Conservation (phyloP, 2,888 invertebrate genomes). For the Cheilosia vernalis region DNA sequence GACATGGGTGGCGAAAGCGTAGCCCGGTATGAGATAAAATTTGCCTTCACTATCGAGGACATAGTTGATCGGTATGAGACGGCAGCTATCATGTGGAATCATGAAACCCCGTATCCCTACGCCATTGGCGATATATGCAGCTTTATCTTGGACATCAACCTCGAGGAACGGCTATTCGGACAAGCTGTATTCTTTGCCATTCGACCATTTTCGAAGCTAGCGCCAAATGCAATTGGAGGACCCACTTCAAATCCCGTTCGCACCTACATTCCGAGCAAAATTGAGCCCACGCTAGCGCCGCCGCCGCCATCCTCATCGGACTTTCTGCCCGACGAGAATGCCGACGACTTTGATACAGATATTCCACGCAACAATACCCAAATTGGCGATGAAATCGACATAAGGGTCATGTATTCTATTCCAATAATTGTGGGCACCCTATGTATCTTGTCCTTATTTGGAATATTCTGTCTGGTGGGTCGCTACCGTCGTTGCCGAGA, state of each 20-base stretch:
- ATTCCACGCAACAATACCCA: constrained; percentile 17
- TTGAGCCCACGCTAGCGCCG: constrained; percentile 12
- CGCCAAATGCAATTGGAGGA: constrained; percentile 80
- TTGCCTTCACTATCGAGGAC: constrained; percentile 82
- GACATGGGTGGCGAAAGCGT: constrained; percentile 85
- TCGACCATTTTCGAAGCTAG: constrained; percentile 83
- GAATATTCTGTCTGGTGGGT: constrained; percentile 66
- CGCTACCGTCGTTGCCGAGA: constrained; percentile 76
- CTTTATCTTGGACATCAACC: constrained; percentile 80
- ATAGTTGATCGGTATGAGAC: constrained; percentile 84
- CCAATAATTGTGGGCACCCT: constrained; percentile 72
- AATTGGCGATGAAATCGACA: constrained; percentile 23
- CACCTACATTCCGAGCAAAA: constrained; percentile 82
- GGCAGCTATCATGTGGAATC: constrained; percentile 83
- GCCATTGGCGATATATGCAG: constrained; percentile 85
- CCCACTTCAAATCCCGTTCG: constrained; percentile 85
- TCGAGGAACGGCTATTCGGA: constrained; percentile 83
- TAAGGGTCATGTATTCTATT: constrained; percentile 72
- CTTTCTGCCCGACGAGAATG: constrained; percentile 3
- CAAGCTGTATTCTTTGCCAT: constrained; percentile 85
- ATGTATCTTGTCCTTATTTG: constrained; percentile 62
- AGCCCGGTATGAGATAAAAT: constrained; percentile 85
- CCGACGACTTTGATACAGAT: background rate
- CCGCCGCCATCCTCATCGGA: constrained; percentile 8
- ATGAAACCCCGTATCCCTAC: constrained; percentile 83